Evolutionary conservation across 64 coral and sea anemone species (phyloP).

Genomic region (Stylophora pistillata): DNA sequence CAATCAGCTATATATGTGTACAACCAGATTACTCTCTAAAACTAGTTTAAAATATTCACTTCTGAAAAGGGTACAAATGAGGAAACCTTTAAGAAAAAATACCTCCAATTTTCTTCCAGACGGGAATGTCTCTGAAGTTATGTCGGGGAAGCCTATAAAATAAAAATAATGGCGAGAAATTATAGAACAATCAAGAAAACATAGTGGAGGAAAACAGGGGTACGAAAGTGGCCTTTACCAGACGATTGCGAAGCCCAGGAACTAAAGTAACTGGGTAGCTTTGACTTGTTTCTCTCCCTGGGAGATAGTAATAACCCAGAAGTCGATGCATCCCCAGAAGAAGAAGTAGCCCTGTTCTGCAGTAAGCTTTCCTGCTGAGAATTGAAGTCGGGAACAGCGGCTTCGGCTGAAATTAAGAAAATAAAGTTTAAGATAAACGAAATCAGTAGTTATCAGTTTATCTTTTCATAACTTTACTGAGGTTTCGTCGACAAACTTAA

Average conservation of each 20-base stretch:
- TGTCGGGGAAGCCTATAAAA: constrained; percentile 9
- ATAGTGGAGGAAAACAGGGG: neutral
- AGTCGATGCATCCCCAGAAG: neutral
- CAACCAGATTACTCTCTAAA: no score
- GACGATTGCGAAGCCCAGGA: constrained; percentile 80
- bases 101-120: constrained; percentile 29
- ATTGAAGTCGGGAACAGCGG: neutral
- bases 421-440: neutral
- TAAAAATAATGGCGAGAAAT: no score
- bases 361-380: constrained; percentile 1
- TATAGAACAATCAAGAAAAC: no score
- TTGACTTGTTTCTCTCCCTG: constrained; percentile 63
- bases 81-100: neutral
- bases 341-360: neutral
- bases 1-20: neutral
- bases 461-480: no score
- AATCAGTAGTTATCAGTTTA: neutral
- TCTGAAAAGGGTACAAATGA: neutral
- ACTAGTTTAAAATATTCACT: no score
- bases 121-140: constrained; percentile 4
- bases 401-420: constrained; percentile 8
- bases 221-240: constrained; percentile 21
- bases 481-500: no score
- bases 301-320: constrained; percentile 11
- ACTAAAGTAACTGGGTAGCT: constrained; percentile 78